Percentiles rank a stretch among this genome's conserved stretches.
Evolutionary conservation across 2,113 vertebrate genomes (phyloP).

Genomic region (Burhinus bistriatus): DNA sequence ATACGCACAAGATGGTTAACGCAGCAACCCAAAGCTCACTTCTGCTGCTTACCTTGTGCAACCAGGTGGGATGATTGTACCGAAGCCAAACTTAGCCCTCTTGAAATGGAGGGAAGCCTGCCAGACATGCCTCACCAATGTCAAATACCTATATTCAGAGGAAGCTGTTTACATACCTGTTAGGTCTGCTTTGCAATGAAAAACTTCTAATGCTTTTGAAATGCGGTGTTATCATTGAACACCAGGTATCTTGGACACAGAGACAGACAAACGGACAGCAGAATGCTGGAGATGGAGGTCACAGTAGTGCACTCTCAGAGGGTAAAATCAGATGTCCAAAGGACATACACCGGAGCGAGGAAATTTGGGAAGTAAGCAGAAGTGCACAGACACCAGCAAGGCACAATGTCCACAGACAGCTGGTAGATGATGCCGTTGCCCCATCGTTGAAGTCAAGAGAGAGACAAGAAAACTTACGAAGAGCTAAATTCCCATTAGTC

Average conservation of each 20-base stretch:
- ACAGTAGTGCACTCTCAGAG: not conserved
- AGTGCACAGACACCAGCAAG: not conserved
- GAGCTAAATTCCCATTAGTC: not conserved
- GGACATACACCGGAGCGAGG: not conserved
- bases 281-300: not conserved
- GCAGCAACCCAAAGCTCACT: not conserved
- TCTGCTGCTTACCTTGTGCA: not conserved
- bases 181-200: not conserved
- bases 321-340: not conserved
- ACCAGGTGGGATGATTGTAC: not conserved
- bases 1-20: not conserved
- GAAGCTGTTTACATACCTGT: not conserved
- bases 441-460: not conserved
- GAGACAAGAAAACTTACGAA: not conserved
- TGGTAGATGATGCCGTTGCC: not conserved
- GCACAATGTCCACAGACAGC: not conserved
- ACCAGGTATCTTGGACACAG: not conserved
- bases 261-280: not conserved
- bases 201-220: not conserved
- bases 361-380: not conserved
- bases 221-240: not conserved
- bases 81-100: not conserved
- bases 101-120: not conserved
- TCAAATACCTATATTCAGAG: not conserved
- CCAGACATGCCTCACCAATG: not conserved